Evolutionary conservation across 2,888 invertebrate species (phyloP), one percentile per base, ranked within the genome.

Genomic region (Eulithis prunata): DNA sequence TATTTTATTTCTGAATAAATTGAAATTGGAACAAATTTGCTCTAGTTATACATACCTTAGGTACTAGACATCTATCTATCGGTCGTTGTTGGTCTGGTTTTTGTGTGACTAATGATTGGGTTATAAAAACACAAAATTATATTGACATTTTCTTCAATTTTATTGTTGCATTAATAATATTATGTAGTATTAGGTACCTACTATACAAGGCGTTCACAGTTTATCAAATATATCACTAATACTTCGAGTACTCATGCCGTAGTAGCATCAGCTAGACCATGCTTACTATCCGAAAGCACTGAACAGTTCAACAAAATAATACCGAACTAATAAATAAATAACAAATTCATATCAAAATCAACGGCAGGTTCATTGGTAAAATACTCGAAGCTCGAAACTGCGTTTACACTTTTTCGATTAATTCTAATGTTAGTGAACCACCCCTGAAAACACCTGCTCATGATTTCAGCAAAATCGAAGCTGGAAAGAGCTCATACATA

Each of bases 181-280:
- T 49, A 49, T 7, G 41, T 41, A 71, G 73, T 77, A 84, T 81
- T 83, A 84, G 83, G 82, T 84, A 82, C 81, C 81, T 77, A 80
- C 77, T 77, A 80, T 79, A 82, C 75, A 82, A 81, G 74, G 81
- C 80, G 77, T 83, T 85, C 79, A 83, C 81, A 83, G 78, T 75
- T 81, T 76, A 77, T 54, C 74, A 81, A 80, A 80, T 78, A 81
- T 79, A 80, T 80, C 79, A 71, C 67, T 68, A 68, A 63, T 46
- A 71, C 66, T 64, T 65, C 57, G 54, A 69, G 65, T 63, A 57
- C 46, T 28, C 21, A 57, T 66, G 32, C 53, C 36, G 32, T 67
- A 65, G 60, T 56, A 63, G 56, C 21, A 45, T 62, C 57, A 53
- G 47, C 64, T 58, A 46, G 59, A 71, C 57, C 62, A 68, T 55